Evolutionary conservation across 2,113 vertebrate species (phyloP).

Genomic region (Clarias batrachus): DNA sequence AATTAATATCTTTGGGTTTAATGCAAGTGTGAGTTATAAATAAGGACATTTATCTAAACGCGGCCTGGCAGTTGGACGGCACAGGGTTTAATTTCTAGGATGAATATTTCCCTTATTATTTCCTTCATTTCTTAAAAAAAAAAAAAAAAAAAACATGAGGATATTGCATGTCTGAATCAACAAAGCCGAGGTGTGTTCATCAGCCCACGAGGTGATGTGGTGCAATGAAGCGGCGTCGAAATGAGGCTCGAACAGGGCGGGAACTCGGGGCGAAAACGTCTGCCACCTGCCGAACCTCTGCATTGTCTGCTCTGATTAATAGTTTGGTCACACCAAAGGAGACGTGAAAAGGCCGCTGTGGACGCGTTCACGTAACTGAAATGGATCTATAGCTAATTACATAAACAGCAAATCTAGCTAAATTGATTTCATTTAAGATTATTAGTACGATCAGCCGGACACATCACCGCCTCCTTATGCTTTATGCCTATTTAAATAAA

Average conservation of each 20-base stretch:
- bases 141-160: neutral
- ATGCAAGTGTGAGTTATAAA: neutral
- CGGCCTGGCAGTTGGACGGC: neutral
- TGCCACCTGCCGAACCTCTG: neutral
- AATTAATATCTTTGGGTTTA: neutral
- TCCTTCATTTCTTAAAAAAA: neutral
- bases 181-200: neutral
- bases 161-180: neutral
- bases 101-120: neutral
- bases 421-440: neutral
- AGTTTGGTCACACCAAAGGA: neutral
- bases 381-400: neutral
- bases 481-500: conserved; percentile 30
- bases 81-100: neutral
- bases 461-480: neutral
- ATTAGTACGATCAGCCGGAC: neutral
- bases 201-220: neutral
- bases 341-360: neutral
- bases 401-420: neutral
- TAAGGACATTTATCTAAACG: neutral
- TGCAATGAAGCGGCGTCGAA: neutral
- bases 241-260: neutral
- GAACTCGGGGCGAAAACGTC: neutral
- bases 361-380: neutral
- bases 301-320: neutral